These are phyloP conservation scores for Sarcoramphus papa DNA, from an alignment of 2,797 vertebrate genomes.

Conservation along the genomic window DNA sequence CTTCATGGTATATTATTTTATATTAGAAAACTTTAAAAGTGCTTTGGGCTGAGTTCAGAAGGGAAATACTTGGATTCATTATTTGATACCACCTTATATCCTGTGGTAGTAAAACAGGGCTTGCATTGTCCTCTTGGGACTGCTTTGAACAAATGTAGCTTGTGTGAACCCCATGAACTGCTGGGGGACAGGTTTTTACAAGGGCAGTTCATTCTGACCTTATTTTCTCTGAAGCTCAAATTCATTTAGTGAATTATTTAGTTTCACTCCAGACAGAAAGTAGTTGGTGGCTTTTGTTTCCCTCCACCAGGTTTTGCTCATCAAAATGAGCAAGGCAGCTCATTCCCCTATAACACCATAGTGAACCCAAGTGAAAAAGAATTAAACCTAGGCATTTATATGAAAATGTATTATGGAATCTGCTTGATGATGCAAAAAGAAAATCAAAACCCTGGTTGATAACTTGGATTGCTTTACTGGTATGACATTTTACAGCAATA, in stretches of 20 bases:
- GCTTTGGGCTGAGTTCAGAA: constrained; percentile 45
- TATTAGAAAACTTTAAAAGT: constrained; percentile 50
- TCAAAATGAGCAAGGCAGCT: not conserved
- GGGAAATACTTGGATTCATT: constrained; percentile 21
- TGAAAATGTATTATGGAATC: not conserved
- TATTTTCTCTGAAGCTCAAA: not conserved
- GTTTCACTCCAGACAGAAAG: not conserved
- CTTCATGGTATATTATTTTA: constrained; percentile 55
- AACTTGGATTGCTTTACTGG: not conserved
- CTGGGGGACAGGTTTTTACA: not conserved
- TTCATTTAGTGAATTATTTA: not conserved
- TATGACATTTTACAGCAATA: not conserved
- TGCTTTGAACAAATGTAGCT: not conserved
- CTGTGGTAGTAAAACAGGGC: constrained; percentile 1
- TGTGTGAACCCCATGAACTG: not conserved
- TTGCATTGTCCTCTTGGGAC: constrained; percentile 18
- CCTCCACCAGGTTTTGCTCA: not conserved
- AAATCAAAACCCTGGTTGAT: constrained; percentile 8
- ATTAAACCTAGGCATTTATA: not conserved
- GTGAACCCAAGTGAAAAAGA: not conserved
- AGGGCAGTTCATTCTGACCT: not conserved
- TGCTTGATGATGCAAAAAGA: not conserved
- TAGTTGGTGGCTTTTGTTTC: not conserved
- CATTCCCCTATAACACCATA: not conserved
- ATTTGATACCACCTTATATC: constrained; percentile 17